Base-by-base conservation (phyloP, 1,140 invertebrate species). In the Homarus americanus region DNA sequence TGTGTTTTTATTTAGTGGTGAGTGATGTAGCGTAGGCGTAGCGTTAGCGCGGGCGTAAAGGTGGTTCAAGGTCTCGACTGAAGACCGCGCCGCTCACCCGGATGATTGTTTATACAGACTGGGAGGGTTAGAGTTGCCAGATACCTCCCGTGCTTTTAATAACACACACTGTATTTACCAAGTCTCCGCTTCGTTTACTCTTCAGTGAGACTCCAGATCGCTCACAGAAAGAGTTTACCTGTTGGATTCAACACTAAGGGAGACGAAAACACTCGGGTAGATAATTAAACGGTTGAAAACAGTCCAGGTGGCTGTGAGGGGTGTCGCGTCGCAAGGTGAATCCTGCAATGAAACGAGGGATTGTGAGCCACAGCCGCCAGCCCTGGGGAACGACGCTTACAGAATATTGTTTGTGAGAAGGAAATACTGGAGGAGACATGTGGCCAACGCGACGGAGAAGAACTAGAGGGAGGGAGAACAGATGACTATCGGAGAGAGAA, bases 41-140 rank as follows among this genome's bases (percentile, higher is more conserved):
- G n/a, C n/a, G 63, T 32, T n/a, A 69, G n/a, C 28, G n/a, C 2
- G n/a, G 12, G 63, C 63, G n/a, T 5, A 20, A 49, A 66, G 63
- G 63, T 32, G 5, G 63, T 28, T 17, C 38, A n/a, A 34, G 75
- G 4, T 7, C 75, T 40, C 12, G 24, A n/a, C 36, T 38, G 36
- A 78, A 78, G 75, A 15, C 75, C 5, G 41, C 24, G 36, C 75
- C 75, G 17, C 4, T 40, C 75, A 24, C 75, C 36, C 38, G 75
- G 41, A 78, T 44, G 75, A 78, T 78, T 78, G 75, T 78, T 78
- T 78, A 78, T 78, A 78, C 75, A 78, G 75, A 20, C 75, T 17
- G 2, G 24, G n/a, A 2, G 44, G 7, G n/a, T 38, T 7, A 32
- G 32, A 40, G 36, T 40, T 78, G 75, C 75, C 32, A 44, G 1